phyloP scores from a whole-genome alignment of 1,140 invertebrate genomes.

The Drosophila obscura region DNA sequence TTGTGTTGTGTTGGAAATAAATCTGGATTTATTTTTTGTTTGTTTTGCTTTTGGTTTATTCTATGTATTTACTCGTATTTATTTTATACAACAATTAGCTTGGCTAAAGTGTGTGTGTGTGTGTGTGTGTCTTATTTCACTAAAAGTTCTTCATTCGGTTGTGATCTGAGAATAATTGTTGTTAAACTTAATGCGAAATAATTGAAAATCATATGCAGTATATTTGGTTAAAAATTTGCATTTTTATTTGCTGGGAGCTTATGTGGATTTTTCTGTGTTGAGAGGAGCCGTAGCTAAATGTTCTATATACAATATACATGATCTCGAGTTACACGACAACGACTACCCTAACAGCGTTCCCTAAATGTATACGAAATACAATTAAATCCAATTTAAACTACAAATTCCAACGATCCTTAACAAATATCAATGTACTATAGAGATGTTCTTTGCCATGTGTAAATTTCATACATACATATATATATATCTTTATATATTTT shows the following conservation, averaged over 20 bases:
- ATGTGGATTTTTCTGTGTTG: slow-evolving; percentile 17
- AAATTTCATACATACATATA: slow-evolving; percentile 54
- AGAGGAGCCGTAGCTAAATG: slow-evolving; percentile 55
- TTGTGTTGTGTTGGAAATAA: slow-evolving; percentile 54
- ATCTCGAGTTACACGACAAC: slow-evolving; percentile 10
- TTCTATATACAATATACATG: slow-evolving; percentile 70
- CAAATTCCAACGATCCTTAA: slow-evolving; percentile 81
- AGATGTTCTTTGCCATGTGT: slow-evolving; percentile 62
- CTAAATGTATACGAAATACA: slow-evolving; percentile 63
- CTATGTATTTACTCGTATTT: slow-evolving; percentile 53
- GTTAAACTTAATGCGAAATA: slow-evolving; percentile 13
- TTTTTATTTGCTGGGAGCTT: slow-evolving; percentile 13
- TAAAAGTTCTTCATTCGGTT: slow-evolving; percentile 48
- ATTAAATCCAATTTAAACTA: slow-evolving; percentile 73
- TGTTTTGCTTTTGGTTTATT: slow-evolving; percentile 13
- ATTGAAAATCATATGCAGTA: slow-evolving; percentile 12
- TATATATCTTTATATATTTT: slow-evolving; percentile 13
- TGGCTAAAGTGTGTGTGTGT: slow-evolving; percentile 60
- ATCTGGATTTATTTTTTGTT: slow-evolving; percentile 57
- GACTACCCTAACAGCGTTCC: slow-evolving; percentile 76
- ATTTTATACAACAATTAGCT: slow-evolving; percentile 78
- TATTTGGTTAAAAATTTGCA: slow-evolving; percentile 33
- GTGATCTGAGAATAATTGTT: slow-evolving; percentile 41
- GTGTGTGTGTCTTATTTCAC: slow-evolving; percentile 52
- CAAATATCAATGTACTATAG: slow-evolving; percentile 64